Evolutionary conservation across 2,797 vertebrate species (phyloP).

Genomic region (Enteromius argenteus): DNA sequence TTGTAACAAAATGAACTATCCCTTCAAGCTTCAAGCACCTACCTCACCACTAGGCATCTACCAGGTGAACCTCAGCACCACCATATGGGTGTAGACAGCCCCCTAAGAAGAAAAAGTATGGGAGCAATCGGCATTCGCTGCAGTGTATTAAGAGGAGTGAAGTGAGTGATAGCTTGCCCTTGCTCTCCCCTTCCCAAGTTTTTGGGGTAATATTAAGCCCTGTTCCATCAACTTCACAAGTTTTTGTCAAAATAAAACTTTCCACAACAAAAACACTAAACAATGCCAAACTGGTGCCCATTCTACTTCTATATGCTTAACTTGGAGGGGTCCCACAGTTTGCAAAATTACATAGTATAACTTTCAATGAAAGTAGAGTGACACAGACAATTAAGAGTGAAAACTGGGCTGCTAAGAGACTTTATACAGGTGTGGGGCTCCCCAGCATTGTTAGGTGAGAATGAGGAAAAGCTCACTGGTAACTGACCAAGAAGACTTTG

Average conservation of each 20-base stretch:
- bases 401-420: not conserved
- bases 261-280: not conserved
- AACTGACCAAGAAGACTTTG: not conserved
- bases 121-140: not conserved
- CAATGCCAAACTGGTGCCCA: not conserved
- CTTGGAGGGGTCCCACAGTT: not conserved
- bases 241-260: not conserved
- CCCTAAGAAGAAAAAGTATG: not conserved
- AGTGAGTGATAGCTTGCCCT: not conserved
- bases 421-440: not conserved
- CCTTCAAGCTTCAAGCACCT: not conserved
- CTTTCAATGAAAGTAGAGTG: not conserved
- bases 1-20: not conserved
- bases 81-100: not conserved
- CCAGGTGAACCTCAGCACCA: not conserved
- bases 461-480: not conserved
- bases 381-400: not conserved
- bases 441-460: not conserved
- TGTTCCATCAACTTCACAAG: not conserved
- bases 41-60: not conserved
- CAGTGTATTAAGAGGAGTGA: not conserved
- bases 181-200: not conserved
- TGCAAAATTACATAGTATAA: not conserved
- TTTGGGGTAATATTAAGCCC: not conserved
- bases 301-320: not conserved